A percentile compares a stretch with the other conserved stretches of the same genome.
Evolutionary conservation across 2,888 invertebrate species (phyloP).

Genomic region (Melinaea menophilus): DNA sequence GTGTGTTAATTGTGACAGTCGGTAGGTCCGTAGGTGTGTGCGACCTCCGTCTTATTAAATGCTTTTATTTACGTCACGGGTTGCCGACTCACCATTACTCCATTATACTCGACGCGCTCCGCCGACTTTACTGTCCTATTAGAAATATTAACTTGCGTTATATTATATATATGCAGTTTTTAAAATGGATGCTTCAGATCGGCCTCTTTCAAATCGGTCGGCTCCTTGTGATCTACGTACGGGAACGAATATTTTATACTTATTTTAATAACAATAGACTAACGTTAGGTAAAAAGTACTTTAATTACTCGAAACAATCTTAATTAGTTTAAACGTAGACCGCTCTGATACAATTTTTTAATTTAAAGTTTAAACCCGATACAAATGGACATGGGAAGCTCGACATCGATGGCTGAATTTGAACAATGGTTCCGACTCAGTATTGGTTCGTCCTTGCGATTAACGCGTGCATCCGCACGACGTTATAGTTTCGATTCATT

Average conservation of each 20-base stretch:
- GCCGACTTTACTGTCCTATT: constrained; percentile 68
- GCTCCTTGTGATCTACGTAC: too few species aligned
- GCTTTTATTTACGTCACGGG: constrained; percentile 54
- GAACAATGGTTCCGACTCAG: constrained; percentile 35
- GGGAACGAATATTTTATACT: too few species aligned
- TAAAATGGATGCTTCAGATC: neutral
- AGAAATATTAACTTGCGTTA: constrained; percentile 55
- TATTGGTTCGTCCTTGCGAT: constrained; percentile 54
- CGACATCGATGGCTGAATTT: constrained; percentile 33
- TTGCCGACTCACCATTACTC: constrained; percentile 61
- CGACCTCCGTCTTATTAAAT: constrained; percentile 40
- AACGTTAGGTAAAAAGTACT: too few species aligned
- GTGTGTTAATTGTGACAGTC: constrained; percentile 3
- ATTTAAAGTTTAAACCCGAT: constrained; percentile 10
- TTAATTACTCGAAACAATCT: too few species aligned
- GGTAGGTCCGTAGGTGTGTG: constrained; percentile 26
- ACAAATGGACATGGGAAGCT: constrained; percentile 24
- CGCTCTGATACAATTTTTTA: neutral
- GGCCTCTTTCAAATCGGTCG: neutral
- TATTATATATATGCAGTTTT: constrained; percentile 31
- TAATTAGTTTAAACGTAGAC: neutral
- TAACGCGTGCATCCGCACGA: constrained; percentile 63
- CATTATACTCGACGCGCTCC: constrained; percentile 62
- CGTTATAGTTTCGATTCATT: constrained; percentile 40
- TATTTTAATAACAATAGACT: too few species aligned